Percentiles rank a stretch among this genome's conserved stretches.
phyloP scores from a whole-genome alignment of 2,797 vertebrate species.

The Mus minutoides region DNA sequence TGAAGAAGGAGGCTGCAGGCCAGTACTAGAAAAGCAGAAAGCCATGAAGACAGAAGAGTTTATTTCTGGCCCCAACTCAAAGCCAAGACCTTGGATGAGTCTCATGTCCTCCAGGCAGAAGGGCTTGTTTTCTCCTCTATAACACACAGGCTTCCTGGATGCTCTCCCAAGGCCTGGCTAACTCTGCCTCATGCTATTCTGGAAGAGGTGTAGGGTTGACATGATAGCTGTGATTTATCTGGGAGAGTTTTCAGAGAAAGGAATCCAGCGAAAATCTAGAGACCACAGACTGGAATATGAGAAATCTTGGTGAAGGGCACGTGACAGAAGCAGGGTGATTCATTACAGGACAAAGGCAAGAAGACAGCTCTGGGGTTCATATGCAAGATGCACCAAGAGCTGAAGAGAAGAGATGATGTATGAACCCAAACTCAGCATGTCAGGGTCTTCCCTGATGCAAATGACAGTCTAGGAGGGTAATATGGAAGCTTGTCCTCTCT shows the following conservation, averaged over 20 bases:
- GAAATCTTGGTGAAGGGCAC: not conserved
- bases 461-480: not conserved
- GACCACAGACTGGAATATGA: slow-evolving; percentile 26
- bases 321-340: not conserved
- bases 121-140: slow-evolving; percentile 50
- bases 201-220: not conserved
- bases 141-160: slow-evolving; percentile 64
- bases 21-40: not conserved
- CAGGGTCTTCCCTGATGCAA: not conserved
- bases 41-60: not conserved
- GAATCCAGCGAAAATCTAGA: slow-evolving; percentile 54
- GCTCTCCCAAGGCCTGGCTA: slow-evolving; percentile 42
- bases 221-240: slow-evolving; percentile 56
- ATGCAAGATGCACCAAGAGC: not conserved
- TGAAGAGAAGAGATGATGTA: not conserved
- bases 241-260: slow-evolving; percentile 58
- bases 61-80: slow-evolving; percentile 58
- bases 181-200: slow-evolving; percentile 50
- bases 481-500: not conserved
- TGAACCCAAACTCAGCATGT: not conserved
- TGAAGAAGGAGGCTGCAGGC: not conserved
- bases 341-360: slow-evolving; percentile 19
- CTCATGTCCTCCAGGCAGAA: slow-evolving; percentile 14
- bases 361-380: not conserved
- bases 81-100: slow-evolving; percentile 67